Evolutionary conservation across 2,113 vertebrate genomes (phyloP).

Genomic region (Hyla sarda): DNA sequence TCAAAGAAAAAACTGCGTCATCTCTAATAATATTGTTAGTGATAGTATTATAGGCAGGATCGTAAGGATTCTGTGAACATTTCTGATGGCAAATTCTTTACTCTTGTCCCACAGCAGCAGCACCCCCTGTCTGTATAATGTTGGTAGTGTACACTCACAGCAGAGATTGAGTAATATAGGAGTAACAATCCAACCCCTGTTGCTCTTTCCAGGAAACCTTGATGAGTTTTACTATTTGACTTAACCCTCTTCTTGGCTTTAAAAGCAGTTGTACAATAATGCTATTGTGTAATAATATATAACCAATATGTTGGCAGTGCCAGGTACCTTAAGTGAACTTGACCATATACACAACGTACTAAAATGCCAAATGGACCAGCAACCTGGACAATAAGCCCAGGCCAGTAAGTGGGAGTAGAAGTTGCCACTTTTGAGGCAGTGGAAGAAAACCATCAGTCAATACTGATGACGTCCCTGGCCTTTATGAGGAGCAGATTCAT

Average conservation of each 20-base stretch:
- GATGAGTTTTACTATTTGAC: background rate
- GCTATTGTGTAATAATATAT: background rate
- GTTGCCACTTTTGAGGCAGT: background rate
- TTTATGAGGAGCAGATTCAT: background rate
- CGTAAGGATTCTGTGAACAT: background rate
- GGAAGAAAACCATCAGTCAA: background rate
- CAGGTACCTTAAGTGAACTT: background rate
- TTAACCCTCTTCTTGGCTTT: background rate
- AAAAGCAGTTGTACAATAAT: background rate
- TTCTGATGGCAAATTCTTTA: background rate
- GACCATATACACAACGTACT: background rate
- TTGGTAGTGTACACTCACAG: background rate
- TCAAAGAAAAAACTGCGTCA: too few species aligned
- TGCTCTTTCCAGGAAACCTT: background rate
- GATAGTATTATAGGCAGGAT: background rate
- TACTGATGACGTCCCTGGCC: background rate
- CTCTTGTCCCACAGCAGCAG: background rate
- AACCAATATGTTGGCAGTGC: background rate
- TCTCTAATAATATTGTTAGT: background rate
- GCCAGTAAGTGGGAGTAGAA: background rate
- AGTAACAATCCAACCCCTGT: background rate
- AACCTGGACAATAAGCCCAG: background rate
- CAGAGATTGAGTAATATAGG: background rate
- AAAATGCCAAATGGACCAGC: background rate
- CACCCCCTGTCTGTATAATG: background rate